Evolutionary conservation across 1,140 invertebrate genomes (phyloP).

Genomic region (Penaeus japonicus): DNA sequence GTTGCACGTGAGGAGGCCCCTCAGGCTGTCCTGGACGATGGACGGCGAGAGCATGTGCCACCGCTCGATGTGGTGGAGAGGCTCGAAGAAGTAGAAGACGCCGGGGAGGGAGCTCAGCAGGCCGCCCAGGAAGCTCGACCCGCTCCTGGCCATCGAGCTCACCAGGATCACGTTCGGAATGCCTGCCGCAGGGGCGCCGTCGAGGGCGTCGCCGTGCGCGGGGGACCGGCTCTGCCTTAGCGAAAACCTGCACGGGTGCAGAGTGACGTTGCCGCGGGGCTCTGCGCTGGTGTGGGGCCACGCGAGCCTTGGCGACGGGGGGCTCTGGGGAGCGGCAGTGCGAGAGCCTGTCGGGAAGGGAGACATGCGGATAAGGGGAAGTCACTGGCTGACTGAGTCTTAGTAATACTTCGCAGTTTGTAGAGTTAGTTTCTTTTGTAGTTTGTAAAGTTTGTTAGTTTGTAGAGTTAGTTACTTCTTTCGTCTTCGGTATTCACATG

Average conservation of each 20-base stretch:
- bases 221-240: neutral
- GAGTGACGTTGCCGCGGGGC: too few relatives aligned
- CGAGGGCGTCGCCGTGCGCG: neutral
- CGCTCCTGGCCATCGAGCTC: neutral
- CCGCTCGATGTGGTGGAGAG: neutral
- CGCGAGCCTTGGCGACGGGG: too few relatives aligned
- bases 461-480: too few relatives aligned
- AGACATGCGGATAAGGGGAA: too few relatives aligned
- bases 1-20: neutral
- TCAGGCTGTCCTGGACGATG: neutral
- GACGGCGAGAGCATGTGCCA: neutral
- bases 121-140: neutral
- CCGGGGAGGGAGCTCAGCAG: neutral
- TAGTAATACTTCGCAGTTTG: neutral
- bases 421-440: neutral
- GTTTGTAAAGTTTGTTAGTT: neutral
- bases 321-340: too few relatives aligned
- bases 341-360: too few relatives aligned
- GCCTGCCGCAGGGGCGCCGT: neutral
- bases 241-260: too few relatives aligned
- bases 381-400: too few relatives aligned
- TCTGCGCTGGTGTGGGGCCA: too few relatives aligned
- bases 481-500: neutral
- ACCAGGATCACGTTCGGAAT: neutral
- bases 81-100: constrained; percentile 25